A percentile compares a stretch with the other conserved stretches of the same genome.
Conservation (phyloP, 2,888 invertebrate genomes). For the Acanthacorydalis orientalis region DNA sequence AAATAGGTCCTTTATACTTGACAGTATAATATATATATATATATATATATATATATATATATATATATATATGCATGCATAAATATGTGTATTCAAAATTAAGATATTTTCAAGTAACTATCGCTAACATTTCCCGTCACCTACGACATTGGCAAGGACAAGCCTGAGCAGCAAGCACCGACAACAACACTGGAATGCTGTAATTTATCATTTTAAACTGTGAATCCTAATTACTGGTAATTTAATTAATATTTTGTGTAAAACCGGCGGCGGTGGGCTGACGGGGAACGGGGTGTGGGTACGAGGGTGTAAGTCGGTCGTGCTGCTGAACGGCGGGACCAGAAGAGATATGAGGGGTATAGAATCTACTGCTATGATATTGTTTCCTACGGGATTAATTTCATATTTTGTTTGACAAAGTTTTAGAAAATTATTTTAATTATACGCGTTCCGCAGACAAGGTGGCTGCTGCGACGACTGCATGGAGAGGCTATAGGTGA, state of each 20-base stretch:
- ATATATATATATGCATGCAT: too few species aligned
- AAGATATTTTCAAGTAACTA: too few species aligned
- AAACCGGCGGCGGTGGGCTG: neutral
- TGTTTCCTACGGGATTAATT: constrained; percentile 2
- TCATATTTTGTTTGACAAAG: constrained; percentile 6
- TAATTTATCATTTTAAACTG: constrained; percentile 18
- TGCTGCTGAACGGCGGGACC: neutral
- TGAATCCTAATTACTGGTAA: constrained; percentile 16
- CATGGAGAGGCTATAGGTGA: too few species aligned
- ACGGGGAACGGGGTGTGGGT: neutral
- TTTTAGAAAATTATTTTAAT: constrained; percentile 6
- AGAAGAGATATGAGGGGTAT: neutral
- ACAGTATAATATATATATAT: too few species aligned
- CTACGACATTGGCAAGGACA: too few species aligned
- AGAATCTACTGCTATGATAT: neutral
- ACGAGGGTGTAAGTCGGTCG: neutral
- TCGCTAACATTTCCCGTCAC: too few species aligned
- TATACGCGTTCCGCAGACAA: constrained; percentile 2
- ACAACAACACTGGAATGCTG: constrained; percentile 13
- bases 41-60: too few species aligned
- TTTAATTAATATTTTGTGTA: constrained; percentile 16
- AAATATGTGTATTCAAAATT: too few species aligned
- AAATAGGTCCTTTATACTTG: too few species aligned
- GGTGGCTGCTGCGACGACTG: neutral
- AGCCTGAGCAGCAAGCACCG: too few species aligned